phyloP scores from a whole-genome alignment of 2,113 vertebrate genomes.

The Macrotus californicus region DNA sequence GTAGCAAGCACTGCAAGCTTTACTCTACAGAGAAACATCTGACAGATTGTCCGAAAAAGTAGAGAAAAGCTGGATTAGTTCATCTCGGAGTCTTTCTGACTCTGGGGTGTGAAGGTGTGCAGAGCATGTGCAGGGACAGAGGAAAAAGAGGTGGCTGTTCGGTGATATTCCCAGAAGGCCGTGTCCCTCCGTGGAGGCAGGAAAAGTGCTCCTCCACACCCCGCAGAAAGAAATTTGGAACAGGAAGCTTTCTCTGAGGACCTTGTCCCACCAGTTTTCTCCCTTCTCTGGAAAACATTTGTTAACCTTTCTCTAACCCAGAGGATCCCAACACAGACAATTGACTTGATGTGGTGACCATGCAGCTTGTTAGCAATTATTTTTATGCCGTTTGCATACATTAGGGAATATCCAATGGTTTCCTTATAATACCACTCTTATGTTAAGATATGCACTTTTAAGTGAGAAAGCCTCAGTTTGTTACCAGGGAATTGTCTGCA shows the following conservation, averaged over 20 bases:
- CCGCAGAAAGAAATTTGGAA: not conserved
- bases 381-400: not conserved
- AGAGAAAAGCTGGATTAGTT: not conserved
- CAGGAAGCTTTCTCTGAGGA: not conserved
- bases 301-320: not conserved
- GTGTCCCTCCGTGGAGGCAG: not conserved
- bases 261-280: not conserved
- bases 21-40: not conserved
- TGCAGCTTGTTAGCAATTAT: not conserved
- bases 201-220: not conserved
- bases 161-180: not conserved
- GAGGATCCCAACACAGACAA: not conserved
- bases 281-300: not conserved
- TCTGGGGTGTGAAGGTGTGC: not conserved
- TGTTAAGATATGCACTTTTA: not conserved
- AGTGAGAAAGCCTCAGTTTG: not conserved
- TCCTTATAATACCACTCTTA: not conserved
- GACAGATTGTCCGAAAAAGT: not conserved
- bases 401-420: not conserved
- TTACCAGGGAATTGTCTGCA: not conserved
- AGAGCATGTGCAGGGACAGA: not conserved
- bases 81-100: not conserved
- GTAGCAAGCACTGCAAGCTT: not conserved
- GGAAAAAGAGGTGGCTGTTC: not conserved
- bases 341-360: not conserved